These are phyloP conservation scores for Eubucco bourcierii DNA, from an alignment of 2,113 vertebrate species.

Conservation along the genomic window DNA sequence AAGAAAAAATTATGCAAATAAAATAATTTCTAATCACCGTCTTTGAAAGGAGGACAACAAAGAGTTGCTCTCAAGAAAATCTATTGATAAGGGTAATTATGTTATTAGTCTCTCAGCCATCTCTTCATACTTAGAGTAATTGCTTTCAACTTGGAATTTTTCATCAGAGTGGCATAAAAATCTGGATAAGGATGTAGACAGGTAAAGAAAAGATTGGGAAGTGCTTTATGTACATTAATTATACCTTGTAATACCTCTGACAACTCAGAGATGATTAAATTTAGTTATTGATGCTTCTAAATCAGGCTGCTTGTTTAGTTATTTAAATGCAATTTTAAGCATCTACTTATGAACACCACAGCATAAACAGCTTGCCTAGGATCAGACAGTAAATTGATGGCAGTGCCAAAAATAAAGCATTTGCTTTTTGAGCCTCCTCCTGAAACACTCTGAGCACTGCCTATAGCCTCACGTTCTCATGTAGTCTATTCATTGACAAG, in stretches of 20 bases:
- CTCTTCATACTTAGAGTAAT: slow-evolving; percentile 6
- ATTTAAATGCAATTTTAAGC: background rate
- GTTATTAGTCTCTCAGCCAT: slow-evolving; percentile 6
- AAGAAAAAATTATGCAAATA: slow-evolving; percentile 34
- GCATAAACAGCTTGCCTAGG: background rate
- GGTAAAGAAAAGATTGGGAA: slow-evolving; percentile 33
- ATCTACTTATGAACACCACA: background rate
- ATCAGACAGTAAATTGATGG: background rate
- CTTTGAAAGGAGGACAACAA: slow-evolving; percentile 35
- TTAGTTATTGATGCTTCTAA: background rate
- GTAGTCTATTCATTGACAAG: background rate
- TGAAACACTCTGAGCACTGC: background rate
- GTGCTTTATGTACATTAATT: slow-evolving; percentile 23
- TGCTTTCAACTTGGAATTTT: background rate
- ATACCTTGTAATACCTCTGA: background rate
- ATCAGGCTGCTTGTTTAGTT: slow-evolving; percentile 23
- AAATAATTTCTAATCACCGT: slow-evolving; percentile 14
- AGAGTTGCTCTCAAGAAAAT: slow-evolving; percentile 8
- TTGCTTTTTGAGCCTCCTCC: background rate
- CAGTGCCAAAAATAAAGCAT: background rate
- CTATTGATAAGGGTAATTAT: slow-evolving; percentile 47
- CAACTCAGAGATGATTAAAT: slow-evolving; percentile 3
- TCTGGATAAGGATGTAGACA: slow-evolving; percentile 10
- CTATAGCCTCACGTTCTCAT: background rate
- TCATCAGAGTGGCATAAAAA: background rate